Evolutionary conservation across 2,797 vertebrate species (phyloP), one percentile per base, ranked within the genome.

Genomic region (Crax fasciolata): DNA sequence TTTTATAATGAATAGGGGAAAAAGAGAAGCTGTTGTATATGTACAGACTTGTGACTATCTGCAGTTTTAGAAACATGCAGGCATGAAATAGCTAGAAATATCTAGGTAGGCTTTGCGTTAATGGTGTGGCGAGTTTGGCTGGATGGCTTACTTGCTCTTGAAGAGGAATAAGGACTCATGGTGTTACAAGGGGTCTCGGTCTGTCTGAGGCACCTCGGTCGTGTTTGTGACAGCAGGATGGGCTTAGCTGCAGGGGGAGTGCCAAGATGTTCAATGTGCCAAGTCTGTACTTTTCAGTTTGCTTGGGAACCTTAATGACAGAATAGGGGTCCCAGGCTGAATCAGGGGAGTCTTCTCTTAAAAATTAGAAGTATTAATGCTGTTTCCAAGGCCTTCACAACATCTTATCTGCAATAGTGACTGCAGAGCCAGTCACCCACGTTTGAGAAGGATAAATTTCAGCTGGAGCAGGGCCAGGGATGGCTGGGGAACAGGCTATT

Each of bases 401-500:
- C 54, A 15, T 78, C 79, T 76, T 78, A 23, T 73, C 66, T 78
- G 51, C 9, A 18, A 52, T 28, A 58, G 39, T 66, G 70, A 70
- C 27, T 84, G 76, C 1, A 4, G 85, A 87, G 70, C 62, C 80
- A 90, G 83, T 84, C 87, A 70, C 83, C 83, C 21, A 15, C 48
- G 27, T 75, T 70, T 32, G 73, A 70, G 80, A 74, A 52, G 80
- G 79, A 92, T 54, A 51, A 84, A 92, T 77, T 61, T 3, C 7
- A 82, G 35, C 5, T 91, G 96, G 94, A 90, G 32, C 2, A 3
- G 57, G 35, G 84, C 95, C 89, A 92, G 78, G 66, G 62, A 67
- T 78, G 54, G 65, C 80, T 71, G 81, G 70, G 70, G 84, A 96
- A 68, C 54, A 55, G 87, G 48, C 71, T 84, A 12, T 91, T 90